These are phyloP conservation scores for Alligator sinensis DNA, from an alignment of 2,113 vertebrate species.

Conservation along the genomic window DNA sequence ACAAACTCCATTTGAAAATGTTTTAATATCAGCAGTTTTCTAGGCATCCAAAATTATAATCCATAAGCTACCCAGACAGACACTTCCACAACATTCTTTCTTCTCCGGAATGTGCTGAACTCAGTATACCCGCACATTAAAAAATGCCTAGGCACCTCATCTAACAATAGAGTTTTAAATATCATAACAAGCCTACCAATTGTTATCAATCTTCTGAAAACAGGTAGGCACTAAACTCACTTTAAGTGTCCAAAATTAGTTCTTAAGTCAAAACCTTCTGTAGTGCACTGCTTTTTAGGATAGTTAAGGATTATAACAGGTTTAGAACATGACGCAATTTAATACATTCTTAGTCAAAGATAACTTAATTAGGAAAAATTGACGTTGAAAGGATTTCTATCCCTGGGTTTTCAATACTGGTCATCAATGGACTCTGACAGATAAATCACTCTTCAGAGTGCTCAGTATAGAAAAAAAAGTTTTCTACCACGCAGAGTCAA, in stretches of 20 bases:
- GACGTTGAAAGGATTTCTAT: rapidly evolving
- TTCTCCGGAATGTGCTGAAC: not conserved
- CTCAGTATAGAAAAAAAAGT: not conserved
- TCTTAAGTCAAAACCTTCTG: not conserved
- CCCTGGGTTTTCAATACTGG: not conserved
- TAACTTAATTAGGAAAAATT: not conserved
- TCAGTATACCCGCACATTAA: not conserved
- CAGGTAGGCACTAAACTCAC: not conserved
- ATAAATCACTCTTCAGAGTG: not conserved
- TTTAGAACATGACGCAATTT: not conserved
- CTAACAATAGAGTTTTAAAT: not conserved
- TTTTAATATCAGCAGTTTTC: not conserved
- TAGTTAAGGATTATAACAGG: not conserved
- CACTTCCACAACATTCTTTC: not conserved
- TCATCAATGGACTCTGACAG: not conserved
- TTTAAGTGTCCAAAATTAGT: not conserved
- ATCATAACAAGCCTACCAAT: too few relatives aligned
- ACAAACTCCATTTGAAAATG: not conserved
- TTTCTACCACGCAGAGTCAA: too few relatives aligned
- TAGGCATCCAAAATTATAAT: not conserved
- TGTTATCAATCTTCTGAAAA: not conserved
- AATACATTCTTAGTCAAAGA: not conserved
- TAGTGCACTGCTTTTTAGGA: not conserved
- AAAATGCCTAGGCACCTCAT: not conserved
- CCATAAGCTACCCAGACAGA: not conserved